Conservation (phyloP, 2,888 invertebrate genomes). For the Thymelicus sylvestris region DNA sequence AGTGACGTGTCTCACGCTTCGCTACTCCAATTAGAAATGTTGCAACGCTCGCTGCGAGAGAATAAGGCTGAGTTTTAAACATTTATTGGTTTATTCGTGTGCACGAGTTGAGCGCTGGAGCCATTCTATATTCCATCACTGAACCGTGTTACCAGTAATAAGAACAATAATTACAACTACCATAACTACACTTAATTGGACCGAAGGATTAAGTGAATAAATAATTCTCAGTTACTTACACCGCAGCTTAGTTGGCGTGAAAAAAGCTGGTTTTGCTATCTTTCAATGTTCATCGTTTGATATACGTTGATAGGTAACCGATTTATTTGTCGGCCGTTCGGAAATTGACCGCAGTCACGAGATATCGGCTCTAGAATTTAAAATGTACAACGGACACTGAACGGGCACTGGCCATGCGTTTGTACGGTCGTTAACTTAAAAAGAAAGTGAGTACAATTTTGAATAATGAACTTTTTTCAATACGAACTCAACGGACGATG, state of each 20-base stretch:
- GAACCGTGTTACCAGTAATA: slow-evolving; percentile 66
- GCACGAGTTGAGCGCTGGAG: slow-evolving; percentile 30
- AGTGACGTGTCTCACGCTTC: slow-evolving; percentile 40
- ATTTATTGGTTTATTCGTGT: slow-evolving; percentile 24
- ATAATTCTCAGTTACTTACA: slow-evolving; percentile 61
- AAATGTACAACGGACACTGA: slow-evolving; percentile 43
- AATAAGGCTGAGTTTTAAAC: slow-evolving; percentile 27
- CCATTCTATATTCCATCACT: slow-evolving; percentile 56
- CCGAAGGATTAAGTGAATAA: slow-evolving; percentile 69
- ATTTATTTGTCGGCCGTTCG: slow-evolving; percentile 58
- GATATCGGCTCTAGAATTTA: slow-evolving; percentile 46
- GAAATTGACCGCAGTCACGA: slow-evolving; percentile 55
- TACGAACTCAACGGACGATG: slow-evolving; percentile 17
- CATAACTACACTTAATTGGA: slow-evolving; percentile 74
- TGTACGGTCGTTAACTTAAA: slow-evolving; percentile 36
- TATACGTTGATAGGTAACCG: slow-evolving; percentile 63
- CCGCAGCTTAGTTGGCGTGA: slow-evolving; percentile 58
- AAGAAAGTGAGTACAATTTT: slow-evolving; percentile 35
- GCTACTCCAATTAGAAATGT: slow-evolving; percentile 22
- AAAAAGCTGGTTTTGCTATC: slow-evolving; percentile 53
- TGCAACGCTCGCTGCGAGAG: slow-evolving; percentile 10
- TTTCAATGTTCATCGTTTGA: slow-evolving; percentile 52
- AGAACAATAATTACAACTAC: slow-evolving; percentile 67
- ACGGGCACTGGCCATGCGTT: slow-evolving; percentile 39
- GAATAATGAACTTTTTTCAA: slow-evolving; percentile 37